Conservation (phyloP, 2,113 vertebrate genomes). For the Grallaria varia region DNA sequence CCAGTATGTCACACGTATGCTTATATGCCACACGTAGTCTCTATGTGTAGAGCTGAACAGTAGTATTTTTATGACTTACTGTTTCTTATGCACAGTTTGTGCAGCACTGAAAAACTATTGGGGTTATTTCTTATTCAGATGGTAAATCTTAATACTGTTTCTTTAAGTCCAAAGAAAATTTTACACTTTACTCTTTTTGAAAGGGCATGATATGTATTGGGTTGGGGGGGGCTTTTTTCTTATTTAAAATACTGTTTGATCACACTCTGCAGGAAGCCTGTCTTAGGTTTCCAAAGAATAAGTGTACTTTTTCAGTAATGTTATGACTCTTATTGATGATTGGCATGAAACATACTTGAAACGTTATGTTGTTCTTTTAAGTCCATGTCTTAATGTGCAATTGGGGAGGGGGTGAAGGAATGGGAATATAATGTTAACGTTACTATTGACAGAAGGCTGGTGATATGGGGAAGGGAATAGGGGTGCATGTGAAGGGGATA, state of each 20-base stretch:
- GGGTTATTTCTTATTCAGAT: slow-evolving; percentile 70
- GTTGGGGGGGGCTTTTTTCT: slow-evolving; percentile 21
- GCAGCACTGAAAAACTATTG: slow-evolving; percentile 70
- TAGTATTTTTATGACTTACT: slow-evolving; percentile 58
- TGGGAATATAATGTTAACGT: slow-evolving; percentile 41
- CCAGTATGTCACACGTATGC: slow-evolving; percentile 60
- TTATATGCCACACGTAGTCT: slow-evolving; percentile 60
- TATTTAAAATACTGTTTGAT: slow-evolving; percentile 65
- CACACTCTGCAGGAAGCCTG: slow-evolving; percentile 69
- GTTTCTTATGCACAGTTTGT: slow-evolving; percentile 60
- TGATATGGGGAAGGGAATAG: not conserved
- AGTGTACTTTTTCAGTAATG: slow-evolving; percentile 78
- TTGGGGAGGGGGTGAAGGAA: slow-evolving; percentile 21
- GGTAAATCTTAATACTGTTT: slow-evolving; percentile 71
- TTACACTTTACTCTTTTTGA: slow-evolving; percentile 63
- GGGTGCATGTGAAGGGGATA: slow-evolving; percentile 55
- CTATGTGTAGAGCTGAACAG: slow-evolving; percentile 63
- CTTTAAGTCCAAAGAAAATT: slow-evolving; percentile 80
- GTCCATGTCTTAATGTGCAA: slow-evolving; percentile 75
- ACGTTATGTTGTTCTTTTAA: slow-evolving; percentile 65
- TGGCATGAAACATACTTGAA: slow-evolving; percentile 78
- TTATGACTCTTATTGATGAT: slow-evolving; percentile 74
- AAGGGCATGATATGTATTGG: not conserved
- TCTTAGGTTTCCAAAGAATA: slow-evolving; percentile 67
- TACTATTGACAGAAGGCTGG: slow-evolving; percentile 49